Conservation (phyloP, 2,113 vertebrate genomes). For the Pantherophis guttatus region DNA sequence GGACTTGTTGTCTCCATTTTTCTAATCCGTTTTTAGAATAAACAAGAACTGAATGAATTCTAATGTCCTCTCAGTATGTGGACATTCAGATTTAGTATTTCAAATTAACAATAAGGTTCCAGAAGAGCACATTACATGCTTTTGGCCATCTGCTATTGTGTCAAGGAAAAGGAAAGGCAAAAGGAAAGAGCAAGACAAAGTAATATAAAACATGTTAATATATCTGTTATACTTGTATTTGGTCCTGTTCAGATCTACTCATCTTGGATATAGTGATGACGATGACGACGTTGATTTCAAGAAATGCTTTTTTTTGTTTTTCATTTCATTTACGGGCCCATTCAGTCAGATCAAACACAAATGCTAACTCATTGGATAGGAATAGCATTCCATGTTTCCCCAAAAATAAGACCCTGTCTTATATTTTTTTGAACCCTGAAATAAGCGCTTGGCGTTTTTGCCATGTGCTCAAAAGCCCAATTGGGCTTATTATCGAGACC, state of each 20-base stretch:
- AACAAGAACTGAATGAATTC: background rate
- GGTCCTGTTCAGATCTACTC: background rate
- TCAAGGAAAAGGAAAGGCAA: too few relatives aligned
- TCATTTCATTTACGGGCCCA: background rate
- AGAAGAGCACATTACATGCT: slow-evolving; percentile 2
- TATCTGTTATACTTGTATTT: slow-evolving; percentile 36
- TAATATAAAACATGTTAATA: background rate
- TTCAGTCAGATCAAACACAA: background rate
- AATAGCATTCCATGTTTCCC: background rate
- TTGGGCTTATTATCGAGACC: too few relatives aligned
- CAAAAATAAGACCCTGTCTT: too few relatives aligned
- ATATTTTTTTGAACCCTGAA: too few relatives aligned
- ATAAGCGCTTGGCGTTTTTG: too few relatives aligned
- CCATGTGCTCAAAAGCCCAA: too few relatives aligned
- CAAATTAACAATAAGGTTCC: background rate
- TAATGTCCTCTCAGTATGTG: background rate
- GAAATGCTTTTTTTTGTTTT: background rate
- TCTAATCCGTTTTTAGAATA: slow-evolving; percentile 29
- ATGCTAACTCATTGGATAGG: background rate
- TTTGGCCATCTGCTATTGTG: background rate
- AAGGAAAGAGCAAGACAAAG: slow-evolving; percentile 30
- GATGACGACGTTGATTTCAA: background rate
- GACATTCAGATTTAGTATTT: background rate
- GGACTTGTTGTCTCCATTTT: background rate
- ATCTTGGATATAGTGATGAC: background rate